Base-by-base conservation (phyloP, 2,113 vertebrate genomes). In the Corythornis cristatus region DNA sequence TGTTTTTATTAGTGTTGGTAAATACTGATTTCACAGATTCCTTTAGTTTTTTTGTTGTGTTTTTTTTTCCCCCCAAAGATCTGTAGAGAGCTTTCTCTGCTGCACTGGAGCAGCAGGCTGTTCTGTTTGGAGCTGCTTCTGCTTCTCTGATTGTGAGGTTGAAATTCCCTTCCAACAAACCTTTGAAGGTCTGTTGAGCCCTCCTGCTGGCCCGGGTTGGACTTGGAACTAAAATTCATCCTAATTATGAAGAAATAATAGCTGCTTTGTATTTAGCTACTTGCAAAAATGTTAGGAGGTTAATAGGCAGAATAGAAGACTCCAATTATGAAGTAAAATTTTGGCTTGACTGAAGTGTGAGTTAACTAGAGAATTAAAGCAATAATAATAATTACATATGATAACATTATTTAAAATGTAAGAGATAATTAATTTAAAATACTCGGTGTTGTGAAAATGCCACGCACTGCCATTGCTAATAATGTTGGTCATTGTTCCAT, bases 271-370 rank as follows among this genome's bases (percentile, higher is more conserved):
- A 31, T 76, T 71, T 73, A 94, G 62, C 61, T 74, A 71, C 50
- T 90, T 66, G 21, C 17, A 78, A 71, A 91, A 93, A 65, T 84
- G 66, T 68, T 35, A 89, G 37, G 68, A 94, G 86, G 70, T 88
- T 84, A 89, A 95, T 81, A 79, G 45, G 48, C 61, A 92, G 76
- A 68, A 83, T 22, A 72, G 71, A 61, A 84, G 71, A 67, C 74
- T 45, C 25, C 77, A 93, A 95, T 95, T 93, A 92, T 16, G 29
- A 83, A 91, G n/a, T 88, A 67, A 90, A 92, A 82, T 79, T 89
- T 82, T 83, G 43, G 73, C 73, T 84, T 74, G 48, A 72, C 40
- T 84, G 76, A 93, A 88, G 76, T 57, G 45, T 56, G 73, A 84
- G 82, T 86, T 87, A 93, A 83, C 58, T 58, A 31, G 68, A 77